A percentile compares a stretch with the other conserved stretches of the same genome.
Conservation (phyloP, 2,113 vertebrate species). For the Phaethon lepturus region DNA sequence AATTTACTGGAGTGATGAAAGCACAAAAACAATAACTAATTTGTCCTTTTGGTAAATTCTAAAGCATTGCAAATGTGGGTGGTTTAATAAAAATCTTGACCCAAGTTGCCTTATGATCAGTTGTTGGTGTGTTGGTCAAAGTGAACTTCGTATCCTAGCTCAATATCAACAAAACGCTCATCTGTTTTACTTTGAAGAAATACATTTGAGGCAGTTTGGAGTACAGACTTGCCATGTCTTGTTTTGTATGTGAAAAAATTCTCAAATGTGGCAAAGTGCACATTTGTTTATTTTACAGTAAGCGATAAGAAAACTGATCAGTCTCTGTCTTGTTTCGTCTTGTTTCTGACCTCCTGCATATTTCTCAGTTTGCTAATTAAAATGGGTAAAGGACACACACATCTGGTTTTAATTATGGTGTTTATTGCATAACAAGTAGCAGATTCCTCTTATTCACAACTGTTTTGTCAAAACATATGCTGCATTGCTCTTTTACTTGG, state of each 20-base stretch:
- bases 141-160: not conserved
- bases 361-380: constrained; percentile 3
- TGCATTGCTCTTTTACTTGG: not conserved
- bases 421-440: not conserved
- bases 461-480: not conserved
- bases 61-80: not conserved
- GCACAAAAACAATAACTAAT: not conserved
- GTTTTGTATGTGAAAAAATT: not conserved
- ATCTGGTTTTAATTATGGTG: not conserved
- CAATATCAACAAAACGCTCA: not conserved
- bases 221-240: not conserved
- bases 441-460: not conserved
- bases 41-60: not conserved
- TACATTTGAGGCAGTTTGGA: not conserved
- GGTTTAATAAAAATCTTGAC: not conserved
- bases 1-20: not conserved
- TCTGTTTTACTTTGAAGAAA: not conserved
- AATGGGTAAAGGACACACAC: not conserved
- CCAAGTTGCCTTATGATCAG: not conserved
- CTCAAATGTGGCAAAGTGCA: not conserved
- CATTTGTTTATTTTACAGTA: constrained; percentile 10
- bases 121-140: not conserved
- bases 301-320: not conserved
- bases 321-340: not conserved
- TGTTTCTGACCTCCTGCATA: not conserved